Percentiles rank a stretch among this genome's conserved stretches.
Conservation (phyloP, 2,797 vertebrate genomes). For the Smutsia gigantea region DNA sequence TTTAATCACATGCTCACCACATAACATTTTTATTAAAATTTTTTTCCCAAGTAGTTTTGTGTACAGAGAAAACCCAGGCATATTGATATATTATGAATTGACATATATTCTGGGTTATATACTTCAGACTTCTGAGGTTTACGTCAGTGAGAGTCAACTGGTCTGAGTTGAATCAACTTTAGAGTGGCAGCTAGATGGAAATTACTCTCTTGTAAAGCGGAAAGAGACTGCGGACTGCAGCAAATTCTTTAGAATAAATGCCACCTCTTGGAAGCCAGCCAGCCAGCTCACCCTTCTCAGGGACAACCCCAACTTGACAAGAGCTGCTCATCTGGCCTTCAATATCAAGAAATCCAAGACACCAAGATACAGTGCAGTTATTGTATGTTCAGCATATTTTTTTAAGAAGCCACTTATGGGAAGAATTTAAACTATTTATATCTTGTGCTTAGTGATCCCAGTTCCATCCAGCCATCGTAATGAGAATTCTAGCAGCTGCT, state of each 20-base stretch:
- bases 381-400: background rate
- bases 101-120: background rate
- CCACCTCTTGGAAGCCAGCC: background rate
- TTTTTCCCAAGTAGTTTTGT: background rate
- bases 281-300: background rate
- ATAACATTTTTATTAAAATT: background rate
- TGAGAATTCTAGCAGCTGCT: background rate
- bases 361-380: background rate
- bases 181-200: background rate
- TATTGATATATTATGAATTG: background rate
- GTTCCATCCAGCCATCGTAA: background rate
- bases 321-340: background rate
- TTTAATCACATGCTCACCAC: background rate
- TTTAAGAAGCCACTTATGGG: background rate
- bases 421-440: constrained; percentile 25
- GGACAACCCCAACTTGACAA: background rate
- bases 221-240: background rate
- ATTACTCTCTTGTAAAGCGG: background rate
- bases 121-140: background rate
- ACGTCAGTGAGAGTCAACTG: background rate
- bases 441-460: background rate
- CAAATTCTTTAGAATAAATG: background rate
- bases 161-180: background rate
- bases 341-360: background rate
- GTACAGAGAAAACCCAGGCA: background rate